Percentiles rank a stretch among this genome's conserved stretches.
Evolutionary conservation across 2,888 invertebrate genomes (phyloP).

Genomic region (Sinopyrophorus schimmeli): DNA sequence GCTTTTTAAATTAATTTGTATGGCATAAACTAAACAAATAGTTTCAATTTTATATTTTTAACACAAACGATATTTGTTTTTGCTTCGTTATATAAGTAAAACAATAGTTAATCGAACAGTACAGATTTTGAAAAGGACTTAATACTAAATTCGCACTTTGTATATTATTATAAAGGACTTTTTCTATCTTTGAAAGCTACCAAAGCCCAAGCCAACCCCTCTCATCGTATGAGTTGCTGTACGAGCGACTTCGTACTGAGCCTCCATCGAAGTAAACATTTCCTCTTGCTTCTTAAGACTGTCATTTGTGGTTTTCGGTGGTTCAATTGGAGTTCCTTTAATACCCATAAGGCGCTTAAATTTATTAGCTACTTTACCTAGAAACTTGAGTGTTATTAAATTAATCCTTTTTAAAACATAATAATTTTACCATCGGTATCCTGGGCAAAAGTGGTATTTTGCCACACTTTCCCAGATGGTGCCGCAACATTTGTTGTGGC

Average conservation of each 20-base stretch:
- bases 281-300: slow-evolving; percentile 77
- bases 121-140: too few species aligned
- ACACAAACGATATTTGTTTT: too few species aligned
- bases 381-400: too few species aligned
- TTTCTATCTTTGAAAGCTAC: slow-evolving; percentile 60
- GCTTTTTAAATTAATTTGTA: not conserved
- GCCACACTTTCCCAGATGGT: slow-evolving; percentile 65
- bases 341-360: slow-evolving; percentile 98
- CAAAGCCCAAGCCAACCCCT: slow-evolving; percentile 81
- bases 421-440: slow-evolving; percentile 91
- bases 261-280: slow-evolving; percentile 91
- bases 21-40: not conserved
- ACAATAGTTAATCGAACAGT: too few species aligned
- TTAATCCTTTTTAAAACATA: too few species aligned
- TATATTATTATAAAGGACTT: slow-evolving; percentile 29
- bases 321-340: slow-evolving; percentile 63
- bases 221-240: slow-evolving; percentile 96
- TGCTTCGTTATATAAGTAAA: too few species aligned
- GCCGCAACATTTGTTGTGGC: slow-evolving; percentile 50
- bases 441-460: slow-evolving; percentile 83
- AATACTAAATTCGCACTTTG: not conserved
- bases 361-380: slow-evolving; percentile 81
- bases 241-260: slow-evolving; percentile 94
- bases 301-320: slow-evolving; percentile 57
- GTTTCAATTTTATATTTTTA: not conserved